Percentiles rank a stretch among this genome's conserved stretches.
phyloP scores from a whole-genome alignment of 2,797 vertebrate species.

The Crocodylus rhombifer region DNA sequence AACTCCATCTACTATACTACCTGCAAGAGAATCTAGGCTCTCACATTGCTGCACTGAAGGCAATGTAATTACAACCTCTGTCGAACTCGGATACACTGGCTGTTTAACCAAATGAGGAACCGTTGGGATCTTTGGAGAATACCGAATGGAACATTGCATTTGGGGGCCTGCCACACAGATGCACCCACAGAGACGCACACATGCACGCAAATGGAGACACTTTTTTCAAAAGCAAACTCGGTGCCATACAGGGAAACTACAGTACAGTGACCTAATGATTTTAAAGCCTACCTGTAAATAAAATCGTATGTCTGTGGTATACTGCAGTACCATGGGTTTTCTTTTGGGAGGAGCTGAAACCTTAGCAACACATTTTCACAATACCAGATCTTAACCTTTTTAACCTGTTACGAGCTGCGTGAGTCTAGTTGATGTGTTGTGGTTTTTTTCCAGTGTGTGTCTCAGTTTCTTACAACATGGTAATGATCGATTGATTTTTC shows the following conservation, averaged over 20 bases:
- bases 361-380: slow-evolving; percentile 52
- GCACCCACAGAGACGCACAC: neutral
- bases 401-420: slow-evolving; percentile 67
- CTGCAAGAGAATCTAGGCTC: slow-evolving; percentile 88
- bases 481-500: slow-evolving; percentile 58
- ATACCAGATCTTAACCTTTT: slow-evolving; percentile 75
- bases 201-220: neutral
- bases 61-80: slow-evolving; percentile 71
- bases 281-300: slow-evolving; percentile 67
- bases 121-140: slow-evolving; percentile 40
- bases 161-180: slow-evolving; percentile 70
- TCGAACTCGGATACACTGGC: slow-evolving; percentile 54
- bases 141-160: slow-evolving; percentile 46
- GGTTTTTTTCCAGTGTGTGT: slow-evolving; percentile 78
- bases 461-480: slow-evolving; percentile 71
- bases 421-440: slow-evolving; percentile 69
- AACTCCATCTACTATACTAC: slow-evolving; percentile 86
- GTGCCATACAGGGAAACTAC: slow-evolving; percentile 74
- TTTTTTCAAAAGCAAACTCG: slow-evolving; percentile 69
- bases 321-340: slow-evolving; percentile 60
- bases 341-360: slow-evolving; percentile 62
- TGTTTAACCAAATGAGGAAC: slow-evolving; percentile 56
- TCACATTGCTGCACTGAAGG: slow-evolving; percentile 82
- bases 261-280: slow-evolving; percentile 61
- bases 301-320: slow-evolving; percentile 63